These are phyloP conservation scores for Tridacna crocea DNA, from an alignment of 2,888 invertebrate species.

Conservation along the genomic window DNA sequence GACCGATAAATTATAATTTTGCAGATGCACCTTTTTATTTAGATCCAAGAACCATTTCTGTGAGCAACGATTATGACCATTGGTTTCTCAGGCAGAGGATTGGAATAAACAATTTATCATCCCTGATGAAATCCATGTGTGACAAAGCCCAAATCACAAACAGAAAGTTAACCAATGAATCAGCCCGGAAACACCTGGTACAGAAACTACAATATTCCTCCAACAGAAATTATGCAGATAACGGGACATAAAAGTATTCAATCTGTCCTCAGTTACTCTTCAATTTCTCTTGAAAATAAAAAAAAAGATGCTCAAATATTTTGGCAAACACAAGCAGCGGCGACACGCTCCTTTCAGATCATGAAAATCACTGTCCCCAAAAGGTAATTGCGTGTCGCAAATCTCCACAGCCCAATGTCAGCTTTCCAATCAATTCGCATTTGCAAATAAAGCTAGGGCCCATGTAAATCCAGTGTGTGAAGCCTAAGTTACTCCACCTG, in stretches of 20 bases:
- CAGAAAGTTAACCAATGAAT: neutral
- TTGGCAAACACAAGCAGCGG: too few relatives aligned
- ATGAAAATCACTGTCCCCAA: too few relatives aligned
- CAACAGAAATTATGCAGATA: neutral
- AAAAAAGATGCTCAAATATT: neutral
- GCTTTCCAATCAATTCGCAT: too few relatives aligned
- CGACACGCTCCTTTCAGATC: too few relatives aligned
- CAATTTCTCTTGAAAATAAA: neutral
- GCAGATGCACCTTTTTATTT: neutral
- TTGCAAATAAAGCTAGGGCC: too few relatives aligned
- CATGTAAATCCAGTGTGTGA: too few relatives aligned
- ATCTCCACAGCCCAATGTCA: too few relatives aligned
- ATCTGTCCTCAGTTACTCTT: neutral
- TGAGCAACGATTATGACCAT: neutral
- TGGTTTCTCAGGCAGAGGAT: neutral
- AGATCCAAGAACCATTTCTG: neutral
- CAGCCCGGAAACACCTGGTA: neutral
- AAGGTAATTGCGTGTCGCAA: too few relatives aligned
- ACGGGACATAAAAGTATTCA: neutral
- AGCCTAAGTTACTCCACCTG: too few relatives aligned
- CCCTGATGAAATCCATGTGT: neutral
- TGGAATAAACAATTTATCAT: neutral
- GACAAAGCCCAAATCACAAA: neutral
- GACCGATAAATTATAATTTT: neutral
- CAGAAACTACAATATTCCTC: neutral